These are phyloP conservation scores for Chamaetylas fuelleborni DNA, from an alignment of 2,113 vertebrate genomes.

Conservation along the genomic window DNA sequence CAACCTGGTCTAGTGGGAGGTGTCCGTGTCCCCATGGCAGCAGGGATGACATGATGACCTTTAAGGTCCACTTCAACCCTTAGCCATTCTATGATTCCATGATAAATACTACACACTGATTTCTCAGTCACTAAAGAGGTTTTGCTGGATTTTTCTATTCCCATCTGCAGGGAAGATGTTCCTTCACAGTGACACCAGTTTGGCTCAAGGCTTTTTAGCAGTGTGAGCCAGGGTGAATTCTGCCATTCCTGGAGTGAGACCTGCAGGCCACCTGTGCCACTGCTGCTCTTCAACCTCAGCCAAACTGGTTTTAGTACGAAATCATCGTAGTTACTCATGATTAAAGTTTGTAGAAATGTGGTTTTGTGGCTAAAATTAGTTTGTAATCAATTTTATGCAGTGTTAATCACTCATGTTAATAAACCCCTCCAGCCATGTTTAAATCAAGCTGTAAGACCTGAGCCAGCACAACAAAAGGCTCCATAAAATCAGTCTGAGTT, in stretches of 20 bases:
- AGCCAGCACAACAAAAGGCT: slow-evolving; percentile 28
- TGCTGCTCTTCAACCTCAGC: not conserved
- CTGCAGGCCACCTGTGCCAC: not conserved
- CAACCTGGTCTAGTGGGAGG: not conserved
- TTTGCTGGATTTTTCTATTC: not conserved
- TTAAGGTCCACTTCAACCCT: not conserved
- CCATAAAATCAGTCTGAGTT: slow-evolving; percentile 11
- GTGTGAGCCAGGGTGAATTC: not conserved
- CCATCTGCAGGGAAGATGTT: not conserved
- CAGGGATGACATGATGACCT: not conserved
- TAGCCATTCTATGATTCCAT: not conserved
- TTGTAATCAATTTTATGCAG: slow-evolving; percentile 31
- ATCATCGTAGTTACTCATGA: not conserved
- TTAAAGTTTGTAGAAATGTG: not conserved
- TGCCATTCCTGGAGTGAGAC: accelerated
- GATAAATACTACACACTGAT: not conserved
- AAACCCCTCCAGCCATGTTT: not conserved
- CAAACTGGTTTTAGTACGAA: not conserved
- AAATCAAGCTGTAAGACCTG: slow-evolving; percentile 15
- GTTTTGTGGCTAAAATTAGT: slow-evolving; percentile 9
- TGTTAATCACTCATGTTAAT: slow-evolving; percentile 40
- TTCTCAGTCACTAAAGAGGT: not conserved
- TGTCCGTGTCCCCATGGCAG: not conserved
- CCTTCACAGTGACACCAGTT: accelerated
- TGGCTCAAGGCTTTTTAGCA: not conserved